Percentiles rank a stretch among this genome's conserved stretches.
These are phyloP conservation scores for Teinopalpus imperialis DNA, from an alignment of 2,888 invertebrate species.

Conservation along the genomic window DNA sequence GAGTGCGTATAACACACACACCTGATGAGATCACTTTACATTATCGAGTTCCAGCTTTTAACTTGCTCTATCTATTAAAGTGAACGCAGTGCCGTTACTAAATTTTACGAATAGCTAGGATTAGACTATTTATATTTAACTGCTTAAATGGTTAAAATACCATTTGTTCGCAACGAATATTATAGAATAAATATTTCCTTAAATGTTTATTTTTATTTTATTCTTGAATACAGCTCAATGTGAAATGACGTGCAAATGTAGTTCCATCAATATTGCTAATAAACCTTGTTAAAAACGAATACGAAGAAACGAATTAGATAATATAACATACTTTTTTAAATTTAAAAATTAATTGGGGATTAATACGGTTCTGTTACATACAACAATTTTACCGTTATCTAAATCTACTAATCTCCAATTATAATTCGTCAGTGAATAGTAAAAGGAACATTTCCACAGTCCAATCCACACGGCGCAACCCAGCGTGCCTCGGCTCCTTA, in stretches of 20 bases:
- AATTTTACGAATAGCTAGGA: background rate
- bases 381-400: constrained; percentile 25
- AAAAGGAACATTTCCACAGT: constrained; percentile 45
- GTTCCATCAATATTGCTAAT: no score
- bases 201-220: no score
- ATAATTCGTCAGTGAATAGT: constrained; percentile 59
- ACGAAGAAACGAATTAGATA: no score
- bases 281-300: no score
- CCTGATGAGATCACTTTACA: constrained; percentile 8
- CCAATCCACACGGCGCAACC: constrained; percentile 37
- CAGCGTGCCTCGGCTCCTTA: constrained; percentile 55
- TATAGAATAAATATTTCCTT: no score
- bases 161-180: background rate
- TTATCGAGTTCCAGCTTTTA: constrained; percentile 22
- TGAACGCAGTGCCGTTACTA: constrained; percentile 8
- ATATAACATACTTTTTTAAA: background rate
- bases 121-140: constrained; percentile 18
- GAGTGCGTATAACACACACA: constrained; percentile 5
- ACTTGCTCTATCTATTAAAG: constrained; percentile 8
- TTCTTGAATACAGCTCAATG: no score
- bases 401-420: constrained; percentile 59
- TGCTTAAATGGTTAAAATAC: constrained; percentile 2
- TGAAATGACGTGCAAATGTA: no score
- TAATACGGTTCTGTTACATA: constrained; percentile 31
- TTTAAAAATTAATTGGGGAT: constrained; percentile 8